Evolutionary conservation across 2,888 invertebrate species (phyloP).

Genomic region (Terebella lapidaria): DNA sequence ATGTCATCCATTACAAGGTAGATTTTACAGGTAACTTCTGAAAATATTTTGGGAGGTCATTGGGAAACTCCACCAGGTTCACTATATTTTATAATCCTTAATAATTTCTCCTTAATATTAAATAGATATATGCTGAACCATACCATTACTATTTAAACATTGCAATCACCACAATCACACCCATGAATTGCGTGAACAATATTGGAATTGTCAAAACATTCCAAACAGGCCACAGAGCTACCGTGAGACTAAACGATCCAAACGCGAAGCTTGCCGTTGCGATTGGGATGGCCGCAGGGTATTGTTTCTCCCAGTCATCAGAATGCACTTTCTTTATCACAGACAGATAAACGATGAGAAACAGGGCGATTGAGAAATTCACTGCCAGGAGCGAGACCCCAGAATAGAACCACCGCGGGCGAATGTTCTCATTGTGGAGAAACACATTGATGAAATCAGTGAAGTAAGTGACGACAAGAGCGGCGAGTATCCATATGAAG

Average conservation of each 20-base stretch:
- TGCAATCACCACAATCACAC: constrained; percentile 43
- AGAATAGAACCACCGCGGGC: constrained; percentile 37
- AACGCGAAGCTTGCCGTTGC: constrained; percentile 46
- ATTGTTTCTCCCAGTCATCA: constrained; percentile 46
- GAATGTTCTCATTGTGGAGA: neutral
- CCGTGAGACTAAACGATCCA: constrained; percentile 43
- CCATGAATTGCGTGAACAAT: constrained; percentile 48
- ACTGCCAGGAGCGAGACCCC: constrained; percentile 35
- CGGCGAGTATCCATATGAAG: constrained; percentile 43
- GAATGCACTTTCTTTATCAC: constrained; percentile 41
- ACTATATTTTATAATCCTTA: no score
- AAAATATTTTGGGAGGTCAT: no score
- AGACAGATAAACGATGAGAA: constrained; percentile 45
- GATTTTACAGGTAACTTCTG: no score
- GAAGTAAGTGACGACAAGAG: constrained; percentile 44
- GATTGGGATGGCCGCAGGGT: constrained; percentile 47
- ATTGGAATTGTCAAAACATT: constrained; percentile 44
- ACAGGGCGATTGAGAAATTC: constrained; percentile 39
- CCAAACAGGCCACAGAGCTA: constrained; percentile 52
- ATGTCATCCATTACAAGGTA: no score
- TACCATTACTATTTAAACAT: no score
- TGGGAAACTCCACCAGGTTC: no score
- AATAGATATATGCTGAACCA: no score
- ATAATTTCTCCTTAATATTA: no score
- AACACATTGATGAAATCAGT: constrained; percentile 36